Base-by-base conservation (phyloP, 2,888 invertebrate genomes). In the Pecten maximus region DNA sequence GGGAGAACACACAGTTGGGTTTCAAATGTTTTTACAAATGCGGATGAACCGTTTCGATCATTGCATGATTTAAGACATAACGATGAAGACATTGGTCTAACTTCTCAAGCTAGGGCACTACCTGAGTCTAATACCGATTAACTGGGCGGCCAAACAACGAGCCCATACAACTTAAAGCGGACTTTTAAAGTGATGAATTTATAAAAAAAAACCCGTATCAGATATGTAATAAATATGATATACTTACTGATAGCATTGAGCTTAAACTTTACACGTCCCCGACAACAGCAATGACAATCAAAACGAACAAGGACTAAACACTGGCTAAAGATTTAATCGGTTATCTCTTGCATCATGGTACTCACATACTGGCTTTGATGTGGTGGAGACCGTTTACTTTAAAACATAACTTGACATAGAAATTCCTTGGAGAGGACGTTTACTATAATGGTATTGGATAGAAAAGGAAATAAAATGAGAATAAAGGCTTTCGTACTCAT, bases 151-250 rank as follows among this genome's bases (percentile, higher is more conserved):
- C 74, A 74, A 35, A 35, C 74, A 74, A 74, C 23, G 74, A 35
- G 74, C 28, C 4, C 74, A 74, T 3, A 23, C 74, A 74, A 35
- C 74, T 23, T 15, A 35, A 74, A 74, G 23, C 28, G 74, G 74
- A 74, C 74, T 28, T 74, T 74, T 74, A 74, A 74, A 74, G 74
- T 74, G 74, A 74, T 74, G 74, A 74, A 8, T 74, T 74, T 74
- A 74, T 74, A 74, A 74, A 44, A 44, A 44, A 12, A 74, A 54
- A 15, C 54, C 74, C 35, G 74, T 74, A 74, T 74, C 74, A 74
- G 74, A 74, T 74, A 74, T 74, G 74, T 74, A 74, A 74, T 74
- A 74, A 74, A 74, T 74, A 74, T 74, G 74, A 74, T 74, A 74
- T 0, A 74, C 74, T 35, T 1, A 28, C 28, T 28, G 74, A 74